Base-by-base conservation (phyloP, 1,140 invertebrate species). In the Ceratosolen fusciceps region DNA sequence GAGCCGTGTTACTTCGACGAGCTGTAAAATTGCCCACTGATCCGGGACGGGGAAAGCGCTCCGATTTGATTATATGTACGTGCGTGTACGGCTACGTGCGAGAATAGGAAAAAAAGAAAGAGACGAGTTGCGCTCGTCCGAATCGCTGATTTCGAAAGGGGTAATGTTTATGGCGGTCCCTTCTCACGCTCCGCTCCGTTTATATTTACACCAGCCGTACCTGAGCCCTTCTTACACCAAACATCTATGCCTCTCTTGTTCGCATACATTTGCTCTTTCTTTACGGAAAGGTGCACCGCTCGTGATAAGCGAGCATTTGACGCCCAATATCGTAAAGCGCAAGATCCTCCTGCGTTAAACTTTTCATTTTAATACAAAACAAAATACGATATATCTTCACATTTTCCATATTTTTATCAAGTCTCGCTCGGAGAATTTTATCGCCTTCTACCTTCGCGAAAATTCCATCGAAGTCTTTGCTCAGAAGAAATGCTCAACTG, bases 1-100 rank as follows among this genome's bases (percentile, higher is more conserved):
- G 54, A 21, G 3, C 26, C 31, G 26, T 34, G 67, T 58, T 47
- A 62, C 68, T 8, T 19, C 76, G 68, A 12, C 76, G 52, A 62
- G 54, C 77, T 65, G 77, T 78, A 56, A 78, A 73, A 73, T 72
- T 52, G 56, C 67, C 37, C 39, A 43, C 34, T 60, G 49, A 71
- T 77, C 75, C 52, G 52, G 4, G 75, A 56, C n/a, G 47, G 43
- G 62, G 14, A 54, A 77, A 43, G 34, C 2, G 24, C 31, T 19
- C 29, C 2, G 9, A 65, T 47, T 75, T 39, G 52, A 60, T 74
- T 60, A 24, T 43, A 58, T 39, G 31, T 31, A 14, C 16, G 24
- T 21, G 39, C 49, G 29, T n/a, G 49, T 54, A 43, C 47, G 19
- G 7, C 12, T n/a, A 0, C 3, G 1, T 21, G 29, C 19, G 29